These are phyloP conservation scores for Neria commutata DNA, from an alignment of 2,888 invertebrate genomes.

Conservation along the genomic window DNA sequence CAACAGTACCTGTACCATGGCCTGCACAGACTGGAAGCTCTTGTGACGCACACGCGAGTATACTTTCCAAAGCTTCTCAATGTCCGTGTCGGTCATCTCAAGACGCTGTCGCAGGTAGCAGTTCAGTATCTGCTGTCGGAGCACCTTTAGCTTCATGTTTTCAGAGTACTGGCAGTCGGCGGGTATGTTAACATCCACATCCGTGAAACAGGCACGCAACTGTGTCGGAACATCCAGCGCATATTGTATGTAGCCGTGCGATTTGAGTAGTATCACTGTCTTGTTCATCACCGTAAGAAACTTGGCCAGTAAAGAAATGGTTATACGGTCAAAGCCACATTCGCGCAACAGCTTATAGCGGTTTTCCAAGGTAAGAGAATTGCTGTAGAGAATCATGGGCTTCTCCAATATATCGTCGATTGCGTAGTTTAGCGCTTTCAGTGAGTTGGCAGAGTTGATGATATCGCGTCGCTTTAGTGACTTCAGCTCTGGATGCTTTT, in stretches of 20 bases:
- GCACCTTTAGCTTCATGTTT: slow-evolving; percentile 42
- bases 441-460: slow-evolving; percentile 39
- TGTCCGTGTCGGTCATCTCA: slow-evolving; percentile 53
- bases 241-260: slow-evolving; percentile 53
- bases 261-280: slow-evolving; percentile 59
- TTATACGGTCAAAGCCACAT: slow-evolving; percentile 65
- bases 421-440: slow-evolving; percentile 60
- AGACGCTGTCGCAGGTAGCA: slow-evolving; percentile 61
- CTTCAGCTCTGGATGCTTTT: slow-evolving; percentile 50
- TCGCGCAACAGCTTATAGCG: slow-evolving; percentile 69
- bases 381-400: slow-evolving; percentile 67
- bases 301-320: slow-evolving; percentile 59
- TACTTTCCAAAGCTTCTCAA: slow-evolving; percentile 55
- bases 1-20: slow-evolving; percentile 66
- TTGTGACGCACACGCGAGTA: slow-evolving; percentile 59
- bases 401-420: slow-evolving; percentile 65
- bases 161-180: slow-evolving; percentile 27
- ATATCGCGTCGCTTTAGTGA: slow-evolving; percentile 50
- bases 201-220: slow-evolving; percentile 48
- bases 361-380: slow-evolving; percentile 67
- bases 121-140: slow-evolving; percentile 52
- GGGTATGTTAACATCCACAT: slow-evolving; percentile 34
- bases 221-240: slow-evolving; percentile 58
- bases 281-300: slow-evolving; percentile 55
- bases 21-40: slow-evolving; percentile 64